Base-by-base conservation (phyloP, 2,113 vertebrate genomes). In the Poeciliopsis turrubarensis region DNA sequence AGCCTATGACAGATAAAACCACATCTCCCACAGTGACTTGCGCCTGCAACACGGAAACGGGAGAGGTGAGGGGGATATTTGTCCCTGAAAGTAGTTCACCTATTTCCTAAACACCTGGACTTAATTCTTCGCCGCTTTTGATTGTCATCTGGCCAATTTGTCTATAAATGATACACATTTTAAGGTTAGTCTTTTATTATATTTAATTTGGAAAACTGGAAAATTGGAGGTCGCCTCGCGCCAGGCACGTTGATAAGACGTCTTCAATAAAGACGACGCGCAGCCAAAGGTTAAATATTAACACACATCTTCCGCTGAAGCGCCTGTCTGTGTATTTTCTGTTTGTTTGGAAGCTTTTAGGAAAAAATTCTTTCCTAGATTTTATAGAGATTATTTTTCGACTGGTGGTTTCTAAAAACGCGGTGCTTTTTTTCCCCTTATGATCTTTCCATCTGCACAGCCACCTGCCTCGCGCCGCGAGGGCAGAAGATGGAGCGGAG, bases 11-110 rank as follows among this genome's bases (percentile, higher is more conserved):
- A 61, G 27, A n/a, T 13, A 27, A 47, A 62, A 84, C 78, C 25
- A 54, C 86, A 72, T 68, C 81, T 84, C 91, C 93, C 92, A 92
- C 11, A 67, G 63, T 31, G 17, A 85, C 14, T 61, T 79, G 86
- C 83, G 69, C 1, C 1, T 22, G 32, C 39, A 82, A 85, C 7
- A 62, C 75, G 88, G 88, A 89, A 89, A 68, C 77, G 14, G 1
- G 0, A 27, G 1, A 17, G 15, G 44, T 7, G 15, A 47, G 44
- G 5, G 4, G 9, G 34, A 5, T 37, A 3, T 25, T 4, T 27
- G 30, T 73, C 80, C 72, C 62, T 60, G n/a, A 31, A 51, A 7
- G 9, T 12, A 9, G 26, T 68, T 47, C 10, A 74, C 72, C 41
- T 72, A 72, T 51, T 34, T 22, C 60, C 5, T 9, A 0, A 10